Evolutionary conservation across 2,888 invertebrate genomes (phyloP).

Genomic region (Leistus spinibarbis): DNA sequence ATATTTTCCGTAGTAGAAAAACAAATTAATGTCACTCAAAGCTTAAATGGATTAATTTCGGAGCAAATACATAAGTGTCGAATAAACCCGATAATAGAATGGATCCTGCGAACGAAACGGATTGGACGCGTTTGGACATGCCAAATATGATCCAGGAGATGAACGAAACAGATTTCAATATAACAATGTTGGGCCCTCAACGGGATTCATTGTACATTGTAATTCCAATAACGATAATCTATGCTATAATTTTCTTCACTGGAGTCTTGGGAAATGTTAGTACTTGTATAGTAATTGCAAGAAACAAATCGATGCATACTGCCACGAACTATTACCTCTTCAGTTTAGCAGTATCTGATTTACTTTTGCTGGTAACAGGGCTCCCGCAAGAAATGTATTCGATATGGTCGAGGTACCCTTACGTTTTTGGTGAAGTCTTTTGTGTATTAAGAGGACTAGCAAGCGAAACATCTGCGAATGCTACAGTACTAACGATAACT

Average conservation of each 20-base stretch:
- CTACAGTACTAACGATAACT: constrained; percentile 78
- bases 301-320: constrained; percentile 84
- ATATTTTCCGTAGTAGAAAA: background rate
- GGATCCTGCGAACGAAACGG: background rate
- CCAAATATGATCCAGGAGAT: background rate
- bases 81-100: background rate
- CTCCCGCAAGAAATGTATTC: constrained; percentile 83
- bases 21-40: background rate
- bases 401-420: constrained; percentile 78
- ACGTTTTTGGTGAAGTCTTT: constrained; percentile 78
- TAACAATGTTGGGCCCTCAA: constrained; percentile 45
- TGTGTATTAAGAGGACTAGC: constrained; percentile 78
- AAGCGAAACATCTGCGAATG: constrained; percentile 81
- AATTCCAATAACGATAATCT: constrained; percentile 75
- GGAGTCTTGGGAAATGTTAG: constrained; percentile 83
- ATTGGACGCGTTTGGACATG: background rate
- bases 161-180: constrained; percentile 3
- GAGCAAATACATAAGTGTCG: background rate
- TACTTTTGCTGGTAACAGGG: constrained; percentile 78
- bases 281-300: constrained; percentile 87
- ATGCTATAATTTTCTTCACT: constrained; percentile 75
- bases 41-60: too few relatives aligned
- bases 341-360: constrained; percentile 83
- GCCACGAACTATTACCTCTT: constrained; percentile 84
- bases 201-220: constrained; percentile 67